phyloP scores from a whole-genome alignment of 2,113 vertebrate genomes.

The Rissa tridactyla region DNA sequence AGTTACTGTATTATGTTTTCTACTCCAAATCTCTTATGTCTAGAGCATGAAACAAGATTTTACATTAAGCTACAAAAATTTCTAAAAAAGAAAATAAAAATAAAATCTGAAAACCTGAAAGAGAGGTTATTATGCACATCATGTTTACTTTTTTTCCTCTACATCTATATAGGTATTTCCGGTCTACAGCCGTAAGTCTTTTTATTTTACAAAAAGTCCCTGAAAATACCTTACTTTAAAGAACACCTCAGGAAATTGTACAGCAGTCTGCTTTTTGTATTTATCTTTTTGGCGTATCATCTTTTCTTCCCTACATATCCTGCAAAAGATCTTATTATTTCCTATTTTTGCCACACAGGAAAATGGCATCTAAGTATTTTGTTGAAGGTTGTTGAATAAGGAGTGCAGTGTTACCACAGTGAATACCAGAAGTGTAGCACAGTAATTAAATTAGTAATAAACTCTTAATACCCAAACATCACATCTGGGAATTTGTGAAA shows the following conservation, averaged over 20 bases:
- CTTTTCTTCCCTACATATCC: not conserved
- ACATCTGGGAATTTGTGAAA: not conserved
- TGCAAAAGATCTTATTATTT: not conserved
- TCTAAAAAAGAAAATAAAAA: not conserved
- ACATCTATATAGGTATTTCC: not conserved
- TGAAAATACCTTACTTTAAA: not conserved
- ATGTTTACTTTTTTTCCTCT: not conserved
- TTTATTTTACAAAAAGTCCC: not conserved
- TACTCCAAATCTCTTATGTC: not conserved
- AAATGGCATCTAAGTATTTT: not conserved
- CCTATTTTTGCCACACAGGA: not conserved
- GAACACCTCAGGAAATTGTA: not conserved
- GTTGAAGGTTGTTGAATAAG: not conserved
- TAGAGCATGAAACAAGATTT: not conserved
- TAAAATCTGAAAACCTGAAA: not conserved
- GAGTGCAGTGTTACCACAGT: not conserved
- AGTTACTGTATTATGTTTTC: not conserved
- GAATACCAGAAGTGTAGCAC: not conserved
- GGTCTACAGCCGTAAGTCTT: not conserved
- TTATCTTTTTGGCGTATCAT: not conserved
- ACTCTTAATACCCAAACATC: not conserved
- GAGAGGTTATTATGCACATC: not conserved
- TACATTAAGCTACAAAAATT: not conserved
- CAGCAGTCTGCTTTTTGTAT: not conserved
- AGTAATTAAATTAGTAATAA: not conserved